Evolutionary conservation across 2,797 vertebrate species (phyloP).

Genomic region (Anas capensis): DNA sequence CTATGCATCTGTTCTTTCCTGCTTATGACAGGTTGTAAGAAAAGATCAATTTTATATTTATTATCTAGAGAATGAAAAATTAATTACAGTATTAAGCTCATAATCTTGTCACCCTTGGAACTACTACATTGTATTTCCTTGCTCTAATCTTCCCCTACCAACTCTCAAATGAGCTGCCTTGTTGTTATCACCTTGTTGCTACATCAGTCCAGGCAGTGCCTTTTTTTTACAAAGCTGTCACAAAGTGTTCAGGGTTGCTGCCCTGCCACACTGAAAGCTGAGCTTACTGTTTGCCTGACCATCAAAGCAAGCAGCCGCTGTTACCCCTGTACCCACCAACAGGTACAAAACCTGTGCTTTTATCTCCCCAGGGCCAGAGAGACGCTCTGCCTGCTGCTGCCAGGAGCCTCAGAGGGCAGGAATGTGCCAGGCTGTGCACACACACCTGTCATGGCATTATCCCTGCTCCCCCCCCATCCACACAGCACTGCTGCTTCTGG

Average conservation of each 20-base stretch:
- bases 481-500: background rate
- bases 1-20: too few relatives aligned
- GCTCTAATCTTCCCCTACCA: background rate
- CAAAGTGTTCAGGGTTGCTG: background rate
- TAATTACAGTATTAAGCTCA: background rate
- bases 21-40: background rate
- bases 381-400: background rate
- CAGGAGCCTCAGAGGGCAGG: fast-evolving
- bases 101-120: background rate
- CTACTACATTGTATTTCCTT: background rate
- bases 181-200: background rate
- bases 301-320: background rate
- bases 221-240: background rate
- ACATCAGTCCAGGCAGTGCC: fast-evolving
- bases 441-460: background rate
- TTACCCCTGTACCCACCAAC: background rate
- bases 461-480: background rate
- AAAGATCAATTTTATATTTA: background rate
- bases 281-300: fast-evolving
- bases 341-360: background rate
- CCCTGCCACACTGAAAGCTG: background rate
- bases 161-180: background rate
- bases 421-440: background rate
- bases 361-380: background rate
- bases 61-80: background rate